A percentile compares a stretch with the other conserved stretches of the same genome.
Evolutionary conservation across 2,888 invertebrate genomes (phyloP).

Genomic region (Galeruca laticollis): DNA sequence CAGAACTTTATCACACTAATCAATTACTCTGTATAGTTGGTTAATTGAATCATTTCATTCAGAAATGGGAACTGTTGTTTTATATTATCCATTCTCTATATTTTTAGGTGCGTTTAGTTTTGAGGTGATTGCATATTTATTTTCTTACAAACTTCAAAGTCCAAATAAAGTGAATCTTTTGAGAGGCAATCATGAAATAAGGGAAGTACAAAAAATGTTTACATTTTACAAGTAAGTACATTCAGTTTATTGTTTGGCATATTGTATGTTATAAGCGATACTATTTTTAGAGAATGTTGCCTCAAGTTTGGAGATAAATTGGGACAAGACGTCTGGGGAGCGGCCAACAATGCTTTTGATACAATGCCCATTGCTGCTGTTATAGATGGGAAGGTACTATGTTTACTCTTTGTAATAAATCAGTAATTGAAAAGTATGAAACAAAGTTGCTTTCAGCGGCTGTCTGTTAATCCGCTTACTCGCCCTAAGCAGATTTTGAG

Average conservation of each 20-base stretch:
- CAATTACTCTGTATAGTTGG: too few species aligned
- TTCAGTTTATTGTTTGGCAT: too few species aligned
- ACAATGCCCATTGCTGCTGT: constrained; percentile 79
- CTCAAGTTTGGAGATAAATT: constrained; percentile 76
- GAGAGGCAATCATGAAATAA: constrained; percentile 83
- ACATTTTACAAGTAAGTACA: constrained; percentile 74
- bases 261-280: not conserved
- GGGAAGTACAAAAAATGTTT: constrained; percentile 80
- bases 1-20: too few species aligned
- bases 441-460: too few species aligned
- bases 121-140: constrained; percentile 78
- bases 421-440: too few species aligned
- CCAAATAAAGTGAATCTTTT: constrained; percentile 75
- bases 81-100: too few species aligned
- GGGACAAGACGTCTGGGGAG: constrained; percentile 76
- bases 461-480: too few species aligned
- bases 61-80: too few species aligned
- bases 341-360: constrained; percentile 79
- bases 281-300: constrained; percentile 73
- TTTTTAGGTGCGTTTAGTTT: constrained; percentile 70
- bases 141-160: constrained; percentile 77
- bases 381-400: constrained; percentile 77
- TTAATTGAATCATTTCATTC: too few species aligned
- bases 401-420: too few species aligned
- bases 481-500: too few species aligned